Evolutionary conservation across 2,888 invertebrate genomes (phyloP).

Genomic region (Nyleta sp.): DNA sequence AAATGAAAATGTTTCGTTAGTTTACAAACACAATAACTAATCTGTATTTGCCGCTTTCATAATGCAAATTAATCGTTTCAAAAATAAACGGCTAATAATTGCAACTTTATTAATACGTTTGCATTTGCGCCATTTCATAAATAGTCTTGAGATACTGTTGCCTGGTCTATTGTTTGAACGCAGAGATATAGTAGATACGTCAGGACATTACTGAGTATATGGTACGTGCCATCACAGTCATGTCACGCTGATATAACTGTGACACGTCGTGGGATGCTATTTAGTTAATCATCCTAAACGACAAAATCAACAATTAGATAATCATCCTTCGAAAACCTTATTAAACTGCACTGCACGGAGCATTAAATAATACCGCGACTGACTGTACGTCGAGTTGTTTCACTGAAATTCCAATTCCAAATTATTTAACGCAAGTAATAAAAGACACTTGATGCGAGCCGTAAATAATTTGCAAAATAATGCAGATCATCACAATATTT

Average conservation of each 20-base stretch:
- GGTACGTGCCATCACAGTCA: slow-evolving; percentile 14
- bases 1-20: too few relatives aligned
- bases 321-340: slow-evolving; percentile 24
- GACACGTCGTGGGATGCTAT: slow-evolving; percentile 25
- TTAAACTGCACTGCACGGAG: slow-evolving; percentile 3
- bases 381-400: background rate
- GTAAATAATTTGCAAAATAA: too few relatives aligned
- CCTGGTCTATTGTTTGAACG: slow-evolving; percentile 6
- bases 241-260: slow-evolving; percentile 41
- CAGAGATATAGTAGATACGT: slow-evolving; percentile 23
- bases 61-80: too few relatives aligned
- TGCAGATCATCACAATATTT: background rate
- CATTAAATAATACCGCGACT: background rate
- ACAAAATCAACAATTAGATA: slow-evolving; percentile 35
- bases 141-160: slow-evolving; percentile 25
- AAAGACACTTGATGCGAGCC: background rate
- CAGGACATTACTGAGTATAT: slow-evolving; percentile 11
- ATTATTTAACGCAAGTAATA: background rate
- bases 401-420: background rate
- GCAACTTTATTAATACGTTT: background rate
- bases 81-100: too few relatives aligned
- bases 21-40: too few relatives aligned
- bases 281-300: slow-evolving; percentile 37
- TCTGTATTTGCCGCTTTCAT: too few relatives aligned
- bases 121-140: background rate